Conservation (phyloP, 1,140 invertebrate species). For the Phthorimaea operculella region DNA sequence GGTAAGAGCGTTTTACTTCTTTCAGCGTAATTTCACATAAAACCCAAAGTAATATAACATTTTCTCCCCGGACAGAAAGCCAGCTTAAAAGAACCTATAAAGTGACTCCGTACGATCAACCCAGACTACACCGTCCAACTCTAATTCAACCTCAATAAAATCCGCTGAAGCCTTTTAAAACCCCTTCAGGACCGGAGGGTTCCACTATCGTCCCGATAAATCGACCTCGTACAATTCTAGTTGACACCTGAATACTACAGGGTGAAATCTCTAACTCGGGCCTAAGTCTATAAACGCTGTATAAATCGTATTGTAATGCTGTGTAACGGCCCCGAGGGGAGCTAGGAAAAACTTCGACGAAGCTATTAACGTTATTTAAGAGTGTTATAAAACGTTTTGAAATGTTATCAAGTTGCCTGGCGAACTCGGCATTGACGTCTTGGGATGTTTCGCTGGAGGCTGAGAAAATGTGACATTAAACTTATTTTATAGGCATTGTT, state of each 20-base stretch:
- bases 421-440: conserved; percentile 35
- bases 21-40: too few relatives aligned
- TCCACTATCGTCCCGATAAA: background rate
- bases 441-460: conserved; percentile 6
- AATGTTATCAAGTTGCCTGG: conserved; percentile 51
- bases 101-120: too few relatives aligned
- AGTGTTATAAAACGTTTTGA: conserved; percentile 56
- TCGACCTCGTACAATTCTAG: background rate
- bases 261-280: background rate
- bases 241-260: conserved; percentile 1
- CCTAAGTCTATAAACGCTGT: background rate
- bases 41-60: too few relatives aligned
- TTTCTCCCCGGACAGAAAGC: too few relatives aligned
- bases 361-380: conserved; percentile 63
- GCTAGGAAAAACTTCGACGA: conserved; percentile 53
- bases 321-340: conserved; percentile 48
- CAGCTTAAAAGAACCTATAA: too few relatives aligned
- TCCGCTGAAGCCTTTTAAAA: conserved; percentile 1
- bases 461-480: background rate
- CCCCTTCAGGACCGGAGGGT: background rate
- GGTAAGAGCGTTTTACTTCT: too few relatives aligned
- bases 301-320: conserved; percentile 29
- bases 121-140: background rate
- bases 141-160: background rate
- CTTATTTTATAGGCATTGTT: background rate